Base-by-base conservation (phyloP, 2,797 vertebrate species). In the Alcedo quadribrachys region DNA sequence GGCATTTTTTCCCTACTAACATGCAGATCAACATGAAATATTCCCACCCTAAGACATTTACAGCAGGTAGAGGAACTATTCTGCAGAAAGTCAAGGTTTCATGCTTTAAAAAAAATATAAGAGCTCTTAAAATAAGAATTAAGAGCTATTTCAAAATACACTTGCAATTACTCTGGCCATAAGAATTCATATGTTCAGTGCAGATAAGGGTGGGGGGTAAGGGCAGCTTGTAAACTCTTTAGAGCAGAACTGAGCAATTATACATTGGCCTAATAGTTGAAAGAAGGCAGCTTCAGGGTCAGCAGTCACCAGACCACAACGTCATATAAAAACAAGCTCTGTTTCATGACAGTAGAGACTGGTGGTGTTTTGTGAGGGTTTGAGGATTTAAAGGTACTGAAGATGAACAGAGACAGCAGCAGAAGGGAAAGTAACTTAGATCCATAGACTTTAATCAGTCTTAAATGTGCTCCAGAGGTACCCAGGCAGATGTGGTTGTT, bases 111-210 rank as follows among this genome's bases (percentile, higher is more conserved):
- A 78, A 67, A 79, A 25, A 20, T 33, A 9, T 10, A 61, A 70
- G 28, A 79, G 27, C 30, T 79, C 40, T 30, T 37, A 91, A 95
- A 96, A 91, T 62, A 80, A 93, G 89, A 95, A 88, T 70, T 20
- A 61, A 79, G 13, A 60, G 30, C 57, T 92, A 76, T 93, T 96
- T 94, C 79, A 60, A 93, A 90, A 81, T 51, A 67, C 15, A 55
- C 55, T 62, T 15, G 30, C 62, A 87, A 68, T 54, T 8, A 25
- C 69, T 42, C 4, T 55, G 46, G 25, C 22, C n/a, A 4, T 5
- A 71, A 55, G 17, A 67, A 27, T 40, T 48, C 15, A 53, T 32
- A 30, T 33, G 8, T 8, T 42, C 14, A 27, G 50, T 3, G 19
- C 51, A 40, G 50, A 43, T 2, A 42, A 63, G 21, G 35, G 42